Evolutionary conservation across 1,140 invertebrate genomes (phyloP), one percentile per base, ranked within the genome.

Genomic region (Drosophila paulistorum): DNA sequence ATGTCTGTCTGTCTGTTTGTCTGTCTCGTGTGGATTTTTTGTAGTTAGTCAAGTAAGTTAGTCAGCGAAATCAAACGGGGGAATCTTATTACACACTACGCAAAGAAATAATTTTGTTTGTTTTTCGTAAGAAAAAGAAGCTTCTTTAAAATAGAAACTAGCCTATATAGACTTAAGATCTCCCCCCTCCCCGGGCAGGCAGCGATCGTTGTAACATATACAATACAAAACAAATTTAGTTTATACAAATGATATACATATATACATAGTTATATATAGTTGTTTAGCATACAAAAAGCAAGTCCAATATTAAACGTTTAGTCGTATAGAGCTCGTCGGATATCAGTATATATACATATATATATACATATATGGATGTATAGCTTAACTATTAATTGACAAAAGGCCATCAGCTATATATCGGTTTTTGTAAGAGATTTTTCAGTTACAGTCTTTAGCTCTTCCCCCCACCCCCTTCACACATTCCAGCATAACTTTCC

Each of bases 151-250:
- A 51, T 77, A 77, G 67, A 61, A 72, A 81, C 68, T 85, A 79
- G 75, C 71, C 79, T 65, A 82, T 82, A 82, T 82, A 82, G 82
- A 86, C 81, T 85, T 67, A 86, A 74, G 82, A 86, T 87, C 77
- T 30, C 30, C 30, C 30, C 30, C 30, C 71, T 14, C 45, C 45
- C 14, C 20, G 17, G 45, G 73, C 69, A 39, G 65, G 65, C 58
- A 71, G 83, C 17, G 45, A 83, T 87, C 83, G 64, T 62, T 86
- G 83, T 86, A 86, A 86, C 83, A 86, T 86, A 86, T 83, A 86
- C 83, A 86, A 87, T 86, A 86, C 79, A 77, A 72, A 57, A 69
- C 41, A 64, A 51, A 71, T 37, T 60, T 55, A 74, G 66, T 68
- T 66, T 86, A 86, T 86, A 87, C 79, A 87, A 82, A 72, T 64